Evolutionary conservation across 2,888 invertebrate genomes (phyloP).

Genomic region (Parnassius orleans): DNA sequence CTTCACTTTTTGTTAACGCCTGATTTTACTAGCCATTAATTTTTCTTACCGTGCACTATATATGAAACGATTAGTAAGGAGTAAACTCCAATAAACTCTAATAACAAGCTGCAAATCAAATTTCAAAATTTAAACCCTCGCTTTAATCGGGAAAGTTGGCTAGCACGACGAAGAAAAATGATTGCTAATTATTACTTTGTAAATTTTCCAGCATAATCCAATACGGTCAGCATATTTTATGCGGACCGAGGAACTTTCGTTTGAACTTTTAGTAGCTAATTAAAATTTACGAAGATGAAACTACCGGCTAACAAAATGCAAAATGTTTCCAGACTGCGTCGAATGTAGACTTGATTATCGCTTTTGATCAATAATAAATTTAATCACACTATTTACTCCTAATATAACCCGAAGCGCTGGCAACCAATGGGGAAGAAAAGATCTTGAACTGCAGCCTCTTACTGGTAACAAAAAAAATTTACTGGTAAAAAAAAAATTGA

Average conservation of each 20-base stretch:
- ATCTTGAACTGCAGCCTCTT: too few species aligned
- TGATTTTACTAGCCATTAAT: too few species aligned
- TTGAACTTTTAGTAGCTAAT: constrained; percentile 34
- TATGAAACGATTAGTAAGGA: too few species aligned
- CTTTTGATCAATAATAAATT: not conserved
- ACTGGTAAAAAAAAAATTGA: too few species aligned
- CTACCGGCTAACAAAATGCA: constrained; percentile 24
- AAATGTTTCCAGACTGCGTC: constrained; percentile 9
- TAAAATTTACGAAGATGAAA: constrained; percentile 40
- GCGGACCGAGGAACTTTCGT: constrained; percentile 20
- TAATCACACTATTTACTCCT: too few species aligned
- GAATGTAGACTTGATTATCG: constrained; percentile 3
- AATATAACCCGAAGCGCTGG: too few species aligned
- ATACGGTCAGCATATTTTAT: constrained; percentile 24
- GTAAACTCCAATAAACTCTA: too few species aligned
- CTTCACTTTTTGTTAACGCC: too few species aligned
- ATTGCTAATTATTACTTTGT: constrained; percentile 27
- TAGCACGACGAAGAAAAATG: constrained; percentile 8
- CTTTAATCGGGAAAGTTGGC: constrained; percentile 12
- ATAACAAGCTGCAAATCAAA: too few species aligned
- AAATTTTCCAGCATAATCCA: constrained; percentile 24
- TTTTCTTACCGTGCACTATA: too few species aligned
- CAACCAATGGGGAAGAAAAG: too few species aligned
- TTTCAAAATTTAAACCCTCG: not conserved
- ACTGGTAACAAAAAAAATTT: too few species aligned